A percentile compares a stretch with the other conserved stretches of the same genome.
Conservation (phyloP, 2,797 vertebrate genomes). For the Lepus townsendii region DNA sequence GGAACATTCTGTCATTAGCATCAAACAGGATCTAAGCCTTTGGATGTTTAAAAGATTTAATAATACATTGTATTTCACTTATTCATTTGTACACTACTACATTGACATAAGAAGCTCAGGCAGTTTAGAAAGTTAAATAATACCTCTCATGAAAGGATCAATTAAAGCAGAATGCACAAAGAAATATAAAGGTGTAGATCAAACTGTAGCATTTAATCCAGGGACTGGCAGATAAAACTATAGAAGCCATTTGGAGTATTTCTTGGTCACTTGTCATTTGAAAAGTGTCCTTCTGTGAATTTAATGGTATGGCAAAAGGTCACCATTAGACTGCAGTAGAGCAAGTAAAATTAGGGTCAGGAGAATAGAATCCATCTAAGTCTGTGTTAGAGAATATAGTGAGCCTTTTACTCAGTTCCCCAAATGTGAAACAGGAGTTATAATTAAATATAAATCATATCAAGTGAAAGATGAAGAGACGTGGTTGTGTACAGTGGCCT, state of each 20-base stretch:
- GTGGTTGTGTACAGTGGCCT: constrained; percentile 9
- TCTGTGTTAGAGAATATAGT: constrained; percentile 41
- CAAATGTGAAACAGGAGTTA: constrained; percentile 49
- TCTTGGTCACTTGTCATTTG: constrained; percentile 27
- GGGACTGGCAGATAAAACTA: constrained; percentile 1
- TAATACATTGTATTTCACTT: constrained; percentile 37
- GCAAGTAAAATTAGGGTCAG: constrained; percentile 41
- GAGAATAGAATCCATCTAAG: constrained; percentile 14
- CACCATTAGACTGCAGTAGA: constrained; percentile 32
- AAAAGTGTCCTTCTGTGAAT: constrained; percentile 25
- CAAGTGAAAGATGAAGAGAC: constrained; percentile 15
- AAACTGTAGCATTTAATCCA: constrained; percentile 54
- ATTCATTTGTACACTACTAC: constrained; percentile 30
- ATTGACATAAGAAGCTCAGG: constrained; percentile 45
- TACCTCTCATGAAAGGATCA: constrained; percentile 14
- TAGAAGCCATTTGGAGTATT: constrained; percentile 39
- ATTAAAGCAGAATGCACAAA: constrained; percentile 53
- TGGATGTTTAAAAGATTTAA: constrained; percentile 23
- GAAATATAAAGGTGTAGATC: constrained; percentile 42
- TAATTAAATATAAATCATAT: constrained; percentile 34
- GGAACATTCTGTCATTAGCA: not conserved
- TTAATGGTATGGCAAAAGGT: constrained; percentile 43
- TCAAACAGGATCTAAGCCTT: constrained; percentile 38
- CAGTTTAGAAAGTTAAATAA: constrained; percentile 53
- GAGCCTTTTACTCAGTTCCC: not conserved